Percentiles rank a stretch among this genome's conserved stretches.
phyloP scores from a whole-genome alignment of 2,888 invertebrate species.

The Nasonovia ribisnigri region DNA sequence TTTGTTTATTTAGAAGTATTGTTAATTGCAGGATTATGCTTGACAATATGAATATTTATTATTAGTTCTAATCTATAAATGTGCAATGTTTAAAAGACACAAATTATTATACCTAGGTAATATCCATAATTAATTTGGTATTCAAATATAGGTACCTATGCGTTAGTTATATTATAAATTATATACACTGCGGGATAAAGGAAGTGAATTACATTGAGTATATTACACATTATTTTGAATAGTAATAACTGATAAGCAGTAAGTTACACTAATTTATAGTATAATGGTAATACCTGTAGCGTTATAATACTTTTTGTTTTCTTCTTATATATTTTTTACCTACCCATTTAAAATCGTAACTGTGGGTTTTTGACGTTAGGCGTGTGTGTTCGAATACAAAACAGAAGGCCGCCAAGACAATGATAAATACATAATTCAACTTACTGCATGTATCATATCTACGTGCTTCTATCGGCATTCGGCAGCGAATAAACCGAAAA shows the following conservation, averaged over 20 bases:
- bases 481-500: background rate
- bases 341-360: background rate
- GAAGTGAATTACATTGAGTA: background rate
- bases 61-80: background rate
- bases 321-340: background rate
- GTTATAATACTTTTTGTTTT: background rate
- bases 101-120: background rate
- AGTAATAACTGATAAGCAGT: background rate
- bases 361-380: background rate
- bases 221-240: background rate
- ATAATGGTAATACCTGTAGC: background rate
- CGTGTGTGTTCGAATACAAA: background rate
- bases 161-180: background rate
- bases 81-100: background rate
- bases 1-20: background rate
- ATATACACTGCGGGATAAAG: background rate
- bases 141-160: background rate
- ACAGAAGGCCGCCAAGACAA: constrained; percentile 18
- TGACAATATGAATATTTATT: background rate
- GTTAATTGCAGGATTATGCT: background rate
- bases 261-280: background rate
- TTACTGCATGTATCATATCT: constrained; percentile 29
- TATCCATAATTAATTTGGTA: background rate
- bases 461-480: background rate
- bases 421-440: constrained; percentile 49